phyloP scores from a whole-genome alignment of 2,797 vertebrate species.

The Falco cherrug region DNA sequence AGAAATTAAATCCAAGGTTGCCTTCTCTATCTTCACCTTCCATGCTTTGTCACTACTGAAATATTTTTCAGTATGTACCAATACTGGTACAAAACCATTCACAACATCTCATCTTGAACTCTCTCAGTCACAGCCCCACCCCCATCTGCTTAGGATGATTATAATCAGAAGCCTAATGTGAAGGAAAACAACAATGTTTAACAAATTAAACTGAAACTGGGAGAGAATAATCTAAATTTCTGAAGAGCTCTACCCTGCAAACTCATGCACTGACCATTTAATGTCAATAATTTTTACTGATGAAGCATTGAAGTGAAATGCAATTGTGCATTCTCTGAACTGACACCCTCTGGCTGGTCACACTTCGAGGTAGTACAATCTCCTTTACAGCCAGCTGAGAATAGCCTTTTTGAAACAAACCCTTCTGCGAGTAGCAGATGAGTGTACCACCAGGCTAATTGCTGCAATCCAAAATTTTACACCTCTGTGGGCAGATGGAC shows the following conservation, averaged over 20 bases:
- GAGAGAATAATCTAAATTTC: background rate
- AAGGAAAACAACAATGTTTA: background rate
- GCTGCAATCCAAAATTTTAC: background rate
- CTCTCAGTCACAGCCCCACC: background rate
- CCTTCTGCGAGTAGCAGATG: background rate
- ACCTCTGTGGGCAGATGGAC: background rate
- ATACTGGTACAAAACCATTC: background rate
- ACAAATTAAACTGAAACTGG: background rate
- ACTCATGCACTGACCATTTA: background rate
- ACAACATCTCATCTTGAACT: background rate
- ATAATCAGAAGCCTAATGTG: background rate
- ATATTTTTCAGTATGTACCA: background rate
- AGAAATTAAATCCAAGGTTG: background rate
- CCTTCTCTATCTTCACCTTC: background rate
- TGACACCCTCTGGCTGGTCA: background rate
- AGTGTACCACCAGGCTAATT: background rate
- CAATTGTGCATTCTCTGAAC: background rate
- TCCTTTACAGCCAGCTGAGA: background rate
- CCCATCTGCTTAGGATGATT: background rate
- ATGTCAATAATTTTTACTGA: background rate
- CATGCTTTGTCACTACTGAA: background rate
- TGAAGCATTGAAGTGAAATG: background rate
- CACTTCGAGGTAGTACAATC: background rate
- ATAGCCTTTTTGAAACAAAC: background rate
- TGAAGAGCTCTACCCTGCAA: background rate